Conservation (phyloP, 2,888 invertebrate species). For the Microdon myrmicae region DNA sequence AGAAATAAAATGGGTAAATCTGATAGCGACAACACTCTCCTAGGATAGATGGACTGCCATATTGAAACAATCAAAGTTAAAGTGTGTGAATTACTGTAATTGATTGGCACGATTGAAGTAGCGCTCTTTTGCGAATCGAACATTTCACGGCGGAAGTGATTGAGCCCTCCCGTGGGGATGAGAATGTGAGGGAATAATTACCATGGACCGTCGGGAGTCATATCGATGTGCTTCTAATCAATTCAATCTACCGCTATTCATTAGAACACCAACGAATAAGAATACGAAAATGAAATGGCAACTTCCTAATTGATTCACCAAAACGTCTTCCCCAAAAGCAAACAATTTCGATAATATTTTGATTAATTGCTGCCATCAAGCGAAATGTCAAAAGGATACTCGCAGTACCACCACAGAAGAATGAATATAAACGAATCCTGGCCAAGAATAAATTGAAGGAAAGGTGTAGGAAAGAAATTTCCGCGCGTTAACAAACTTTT, state of each 20-base stretch:
- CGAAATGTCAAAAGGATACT: neutral
- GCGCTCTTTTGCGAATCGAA: too few species aligned
- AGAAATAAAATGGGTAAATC: too few species aligned
- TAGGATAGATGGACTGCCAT: conserved; percentile 38
- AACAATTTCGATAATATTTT: conserved; percentile 45
- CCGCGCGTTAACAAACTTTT: conserved; percentile 38
- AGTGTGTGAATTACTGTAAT: conserved; percentile 44
- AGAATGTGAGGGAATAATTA: too few species aligned
- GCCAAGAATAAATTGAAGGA: conserved; percentile 14
- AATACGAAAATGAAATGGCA: too few species aligned
- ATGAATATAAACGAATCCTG: neutral
- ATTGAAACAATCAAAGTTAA: conserved; percentile 42
- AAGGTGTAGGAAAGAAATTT: conserved; percentile 33
- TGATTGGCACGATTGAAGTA: conserved; percentile 34
- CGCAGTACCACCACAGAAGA: neutral
- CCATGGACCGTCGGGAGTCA: too few species aligned
- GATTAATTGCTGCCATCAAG: conserved; percentile 36
- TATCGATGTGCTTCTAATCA: too few species aligned
- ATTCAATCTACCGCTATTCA: conserved; percentile 22
- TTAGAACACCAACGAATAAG: conserved; percentile 13
- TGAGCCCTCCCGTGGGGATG: too few species aligned
- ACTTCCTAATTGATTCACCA: conserved; percentile 49
- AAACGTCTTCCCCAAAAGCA: conserved; percentile 28
- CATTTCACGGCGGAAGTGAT: too few species aligned
- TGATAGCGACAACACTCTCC: too few species aligned